A percentile compares a stretch with the other conserved stretches of the same genome.
phyloP scores from a whole-genome alignment of 2,888 invertebrate species.

The Mimas tiliae region DNA sequence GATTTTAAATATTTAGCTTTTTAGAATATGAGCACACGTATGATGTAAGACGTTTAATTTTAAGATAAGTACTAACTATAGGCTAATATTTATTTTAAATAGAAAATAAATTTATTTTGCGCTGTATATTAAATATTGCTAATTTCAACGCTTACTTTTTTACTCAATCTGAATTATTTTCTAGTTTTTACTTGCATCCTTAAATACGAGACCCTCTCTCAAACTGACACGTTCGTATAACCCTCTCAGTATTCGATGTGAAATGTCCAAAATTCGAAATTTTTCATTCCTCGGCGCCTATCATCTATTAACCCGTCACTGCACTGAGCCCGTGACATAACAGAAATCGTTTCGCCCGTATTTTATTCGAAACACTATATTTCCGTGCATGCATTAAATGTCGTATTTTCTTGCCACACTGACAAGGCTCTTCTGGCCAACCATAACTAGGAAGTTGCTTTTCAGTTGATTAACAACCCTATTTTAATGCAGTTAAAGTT shows the following conservation, averaged over 20 bases:
- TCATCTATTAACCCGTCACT: constrained; percentile 45
- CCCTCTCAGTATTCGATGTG: constrained; percentile 7
- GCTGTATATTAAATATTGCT: too few relatives aligned
- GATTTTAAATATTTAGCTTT: too few relatives aligned
- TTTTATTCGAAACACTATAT: constrained; percentile 62
- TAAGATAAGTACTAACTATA: too few relatives aligned
- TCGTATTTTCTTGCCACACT: constrained; percentile 65
- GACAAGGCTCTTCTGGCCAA: constrained; percentile 52
- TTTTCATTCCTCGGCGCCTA: constrained; percentile 29
- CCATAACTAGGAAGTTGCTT: constrained; percentile 29
- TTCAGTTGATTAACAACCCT: constrained; percentile 41
- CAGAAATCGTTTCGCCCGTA: constrained; percentile 45
- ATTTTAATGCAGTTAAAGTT: constrained; percentile 5
- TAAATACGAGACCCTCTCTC: constrained; percentile 11
- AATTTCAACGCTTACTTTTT: background rate
- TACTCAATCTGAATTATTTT: background rate
- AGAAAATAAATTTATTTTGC: too few relatives aligned
- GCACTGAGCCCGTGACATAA: constrained; percentile 45
- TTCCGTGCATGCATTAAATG: constrained; percentile 61
- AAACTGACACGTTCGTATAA: constrained; percentile 29
- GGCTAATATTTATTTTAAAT: too few relatives aligned
- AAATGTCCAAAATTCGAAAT: constrained; percentile 7
- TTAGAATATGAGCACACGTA: too few relatives aligned
- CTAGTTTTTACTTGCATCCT: background rate
- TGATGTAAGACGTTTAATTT: too few relatives aligned